Evolutionary conservation across 2,888 invertebrate species (phyloP), one percentile per base, ranked within the genome.

Genomic region (Archips crataeganus): DNA sequence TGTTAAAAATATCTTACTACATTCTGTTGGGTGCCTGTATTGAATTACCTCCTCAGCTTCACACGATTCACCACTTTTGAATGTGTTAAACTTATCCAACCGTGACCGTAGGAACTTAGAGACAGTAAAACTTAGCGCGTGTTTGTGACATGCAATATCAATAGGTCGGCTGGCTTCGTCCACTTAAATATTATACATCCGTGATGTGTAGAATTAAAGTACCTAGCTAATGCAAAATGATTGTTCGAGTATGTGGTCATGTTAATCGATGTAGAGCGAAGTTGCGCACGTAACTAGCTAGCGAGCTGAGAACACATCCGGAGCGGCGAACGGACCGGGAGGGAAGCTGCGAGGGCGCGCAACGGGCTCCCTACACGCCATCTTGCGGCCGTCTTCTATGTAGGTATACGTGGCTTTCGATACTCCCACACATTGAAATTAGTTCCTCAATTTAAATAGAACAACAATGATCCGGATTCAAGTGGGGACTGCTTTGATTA

Each of bases 321-420:
- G 67, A 68, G 57, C 67, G 36, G 62, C 47, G 62, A 61, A 47
- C 63, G 63, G 32, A 54, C 67, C 54, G 62, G 67, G 72, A 67
- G 62, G 67, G 72, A 67, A 68, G 67, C 71, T 49, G 51, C 54
- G 51, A 71, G 66, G 36, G 5, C 45, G 23, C 59, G 32, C 32
- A 13, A 45, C 42, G 62, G 11, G 32, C 32, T 57, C 51, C 51
- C 32, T 10, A 39, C 13, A 2, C 23, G 47, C 34, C 63, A 23
- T 59, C 70, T 71, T 65, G 70, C 64, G 64, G 64, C 63, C 8
- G 32, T 32, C 57, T 57, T 32, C 57, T 13, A 13, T 45, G 45
- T 59, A n/a, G n/a, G n/a, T n/a, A n/a, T n/a, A 65, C 70, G 59
- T 65, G 59, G 59, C 64, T 71, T 64, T 71, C 70, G 64, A 64